Evolutionary conservation across 2,113 vertebrate genomes (phyloP).

Genomic region (Sturnira hondurensis): DNA sequence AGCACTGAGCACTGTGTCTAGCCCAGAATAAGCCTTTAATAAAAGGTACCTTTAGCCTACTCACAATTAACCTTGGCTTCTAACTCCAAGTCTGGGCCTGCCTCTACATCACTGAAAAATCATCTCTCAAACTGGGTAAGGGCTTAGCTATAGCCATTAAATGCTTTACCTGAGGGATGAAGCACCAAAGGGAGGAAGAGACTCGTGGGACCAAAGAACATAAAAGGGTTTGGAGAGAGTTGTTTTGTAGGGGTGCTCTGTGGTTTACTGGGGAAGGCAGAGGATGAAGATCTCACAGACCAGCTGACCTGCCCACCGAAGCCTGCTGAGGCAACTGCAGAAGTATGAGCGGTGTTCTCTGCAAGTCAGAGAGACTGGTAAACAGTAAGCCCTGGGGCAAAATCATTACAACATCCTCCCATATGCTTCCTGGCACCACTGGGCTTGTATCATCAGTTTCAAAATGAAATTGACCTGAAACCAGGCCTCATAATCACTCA

Average conservation of each 20-base stretch:
- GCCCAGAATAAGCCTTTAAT: neutral
- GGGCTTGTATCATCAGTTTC: conserved; percentile 26
- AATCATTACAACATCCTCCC: conserved; percentile 31
- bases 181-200: neutral
- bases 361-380: neutral
- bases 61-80: neutral
- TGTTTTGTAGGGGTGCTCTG: neutral
- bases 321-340: conserved; percentile 3
- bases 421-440: conserved; percentile 40
- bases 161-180: neutral
- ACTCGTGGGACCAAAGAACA: neutral
- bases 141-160: neutral
- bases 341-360: conserved; percentile 22
- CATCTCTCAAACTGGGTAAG: neutral
- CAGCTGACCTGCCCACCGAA: neutral
- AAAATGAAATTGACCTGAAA: conserved; percentile 15
- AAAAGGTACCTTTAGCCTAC: neutral
- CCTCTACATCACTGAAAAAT: neutral
- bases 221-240: neutral
- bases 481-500: conserved; percentile 33
- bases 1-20: neutral
- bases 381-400: neutral
- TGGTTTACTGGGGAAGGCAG: neutral
- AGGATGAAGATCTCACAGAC: neutral
- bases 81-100: neutral